Evolutionary conservation across 2,797 vertebrate species (phyloP).

Genomic region (Anguilla obscura): DNA sequence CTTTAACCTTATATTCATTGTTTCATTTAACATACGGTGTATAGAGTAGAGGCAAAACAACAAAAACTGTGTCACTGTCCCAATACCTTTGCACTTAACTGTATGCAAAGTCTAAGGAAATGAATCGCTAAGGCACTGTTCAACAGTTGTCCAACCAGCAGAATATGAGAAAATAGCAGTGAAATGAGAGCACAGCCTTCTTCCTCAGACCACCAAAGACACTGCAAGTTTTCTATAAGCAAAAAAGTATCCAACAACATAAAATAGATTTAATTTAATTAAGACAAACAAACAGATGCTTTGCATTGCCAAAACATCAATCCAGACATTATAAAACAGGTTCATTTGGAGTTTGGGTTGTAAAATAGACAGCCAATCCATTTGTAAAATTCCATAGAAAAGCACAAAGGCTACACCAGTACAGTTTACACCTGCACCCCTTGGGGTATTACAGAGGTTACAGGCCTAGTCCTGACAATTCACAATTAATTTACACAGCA

Average conservation of each 20-base stretch:
- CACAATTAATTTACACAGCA: background rate
- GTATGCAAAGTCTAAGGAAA: background rate
- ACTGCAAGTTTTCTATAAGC: too few relatives aligned
- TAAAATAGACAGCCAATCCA: background rate
- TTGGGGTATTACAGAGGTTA: background rate
- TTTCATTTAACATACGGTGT: too few relatives aligned
- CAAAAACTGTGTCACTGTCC: background rate
- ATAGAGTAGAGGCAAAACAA: too few relatives aligned
- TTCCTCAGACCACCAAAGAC: background rate
- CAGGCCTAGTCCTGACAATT: background rate
- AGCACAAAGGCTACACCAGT: background rate
- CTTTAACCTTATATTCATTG: too few relatives aligned
- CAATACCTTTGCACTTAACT: background rate
- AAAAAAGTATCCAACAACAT: background rate
- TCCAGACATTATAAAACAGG: constrained; percentile 40
- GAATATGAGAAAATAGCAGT: background rate
- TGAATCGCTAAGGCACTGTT: background rate
- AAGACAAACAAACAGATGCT: background rate
- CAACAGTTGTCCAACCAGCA: background rate
- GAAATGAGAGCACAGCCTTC: background rate
- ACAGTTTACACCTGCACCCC: background rate
- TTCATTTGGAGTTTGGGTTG: background rate
- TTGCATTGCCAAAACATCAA: constrained; percentile 34
- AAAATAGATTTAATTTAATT: background rate
- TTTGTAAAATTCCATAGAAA: background rate